Evolutionary conservation across 2,113 vertebrate species (phyloP), one percentile per base, ranked within the genome.

Genomic region (Poeciliopsis prolifica): DNA sequence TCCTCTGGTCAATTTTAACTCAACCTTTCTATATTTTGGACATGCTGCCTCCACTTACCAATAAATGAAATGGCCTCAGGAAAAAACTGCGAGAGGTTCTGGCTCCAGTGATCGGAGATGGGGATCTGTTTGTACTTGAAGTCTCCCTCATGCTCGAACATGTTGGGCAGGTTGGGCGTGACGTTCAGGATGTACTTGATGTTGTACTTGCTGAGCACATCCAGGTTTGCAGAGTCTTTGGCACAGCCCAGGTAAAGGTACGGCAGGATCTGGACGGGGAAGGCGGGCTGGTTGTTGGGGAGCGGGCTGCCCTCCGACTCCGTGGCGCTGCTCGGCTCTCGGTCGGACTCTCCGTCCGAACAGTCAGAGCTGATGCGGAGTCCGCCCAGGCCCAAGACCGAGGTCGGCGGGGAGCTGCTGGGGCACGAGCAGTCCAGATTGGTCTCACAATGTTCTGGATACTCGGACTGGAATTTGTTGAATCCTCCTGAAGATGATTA

Each of bases 81-180:
- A 92, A 99, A 99, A 93, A 99, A 99, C 94, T 99, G 98, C 0
- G 98, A 99, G 75, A 99, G 96, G 90, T 99, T 99, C 93, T 99
- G 98, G 94, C 98, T 99, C 98, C 98, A 99, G 95, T 99, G 98
- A 94, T 99, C 98, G 0, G 97, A 99, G 94, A 99, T 99, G 94
- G 98, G 98, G 89, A 99, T 99, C 94, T 99, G 98, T 90, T 99
- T 99, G 95, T 99, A 99, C 94, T 97, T 99, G 95, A 99, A 99
- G 87, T 98, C 96, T 61, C 98, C 97, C 0, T 97, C 95, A 0
- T 99, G 96, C 88, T 99, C 98, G 24, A 99, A 99, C 96, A 97
- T 97, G 94, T 99, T 99, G 84, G 98, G 98, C 87, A 99, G 94
- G 95, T 99, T 99, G 82, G 98, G 98, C 60, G 98, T 99, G 82